A percentile compares a stretch with the other conserved stretches of the same genome.
phyloP scores from a whole-genome alignment of 2,113 vertebrate species.

The Campylorhamphus procurvoides region DNA sequence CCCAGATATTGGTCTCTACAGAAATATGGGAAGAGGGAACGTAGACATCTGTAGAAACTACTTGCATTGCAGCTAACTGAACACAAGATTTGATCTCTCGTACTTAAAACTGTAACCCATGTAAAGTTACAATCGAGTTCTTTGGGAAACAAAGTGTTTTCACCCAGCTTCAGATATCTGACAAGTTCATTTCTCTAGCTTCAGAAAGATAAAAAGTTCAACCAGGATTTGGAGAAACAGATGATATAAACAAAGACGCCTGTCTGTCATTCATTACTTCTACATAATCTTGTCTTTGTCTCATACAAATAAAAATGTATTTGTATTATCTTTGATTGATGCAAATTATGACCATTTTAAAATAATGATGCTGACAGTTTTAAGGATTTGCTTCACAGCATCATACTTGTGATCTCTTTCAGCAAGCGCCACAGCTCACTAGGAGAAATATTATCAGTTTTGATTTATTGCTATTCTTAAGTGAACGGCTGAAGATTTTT shows the following conservation, averaged over 20 bases:
- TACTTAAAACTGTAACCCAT: neutral
- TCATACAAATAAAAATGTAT: neutral
- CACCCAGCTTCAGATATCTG: neutral
- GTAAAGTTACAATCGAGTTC: neutral
- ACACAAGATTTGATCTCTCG: neutral
- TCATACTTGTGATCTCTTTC: neutral
- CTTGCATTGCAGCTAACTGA: neutral
- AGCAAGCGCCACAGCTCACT: neutral
- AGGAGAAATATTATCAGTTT: neutral
- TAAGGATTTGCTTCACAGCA: neutral
- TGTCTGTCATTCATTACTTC: neutral
- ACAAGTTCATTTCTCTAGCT: neutral
- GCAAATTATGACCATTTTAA: neutral
- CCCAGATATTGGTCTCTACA: rapidly evolving
- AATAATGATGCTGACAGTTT: neutral
- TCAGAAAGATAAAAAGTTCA: neutral
- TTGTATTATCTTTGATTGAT: neutral
- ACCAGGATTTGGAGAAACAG: neutral
- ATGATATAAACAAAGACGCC: neutral
- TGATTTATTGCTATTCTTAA: slow-evolving; percentile 16
- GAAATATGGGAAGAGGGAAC: neutral
- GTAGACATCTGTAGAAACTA: neutral
- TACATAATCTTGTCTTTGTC: neutral
- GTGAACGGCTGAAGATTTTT: neutral
- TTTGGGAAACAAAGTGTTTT: neutral